phyloP scores from a whole-genome alignment of 2,797 vertebrate species.

The Artibeus lituratus region DNA sequence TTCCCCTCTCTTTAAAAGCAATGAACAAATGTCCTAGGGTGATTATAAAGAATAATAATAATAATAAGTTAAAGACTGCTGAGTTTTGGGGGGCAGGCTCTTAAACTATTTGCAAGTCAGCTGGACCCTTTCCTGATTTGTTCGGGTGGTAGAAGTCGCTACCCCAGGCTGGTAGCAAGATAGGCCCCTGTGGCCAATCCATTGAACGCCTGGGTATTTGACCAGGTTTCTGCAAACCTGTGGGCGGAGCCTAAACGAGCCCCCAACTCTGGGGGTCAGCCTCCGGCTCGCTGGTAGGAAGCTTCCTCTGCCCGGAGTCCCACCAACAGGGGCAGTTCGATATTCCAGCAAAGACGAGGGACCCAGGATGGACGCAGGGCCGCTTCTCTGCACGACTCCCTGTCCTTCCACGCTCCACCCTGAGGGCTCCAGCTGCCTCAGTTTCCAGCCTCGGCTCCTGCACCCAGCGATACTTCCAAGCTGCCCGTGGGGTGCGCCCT shows the following conservation, averaged over 20 bases:
- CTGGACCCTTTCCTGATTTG: background rate
- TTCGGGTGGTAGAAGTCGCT: background rate
- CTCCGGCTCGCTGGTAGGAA: background rate
- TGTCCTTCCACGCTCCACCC: background rate
- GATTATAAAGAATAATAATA: too few relatives aligned
- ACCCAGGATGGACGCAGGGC: too few relatives aligned
- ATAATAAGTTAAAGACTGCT: background rate
- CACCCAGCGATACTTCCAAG: background rate
- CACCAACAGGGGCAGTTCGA: background rate
- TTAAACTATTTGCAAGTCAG: background rate
- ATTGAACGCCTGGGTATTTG: accelerated
- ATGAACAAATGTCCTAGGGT: too few relatives aligned
- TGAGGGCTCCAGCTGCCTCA: background rate
- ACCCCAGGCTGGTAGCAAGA: background rate
- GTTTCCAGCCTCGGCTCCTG: background rate
- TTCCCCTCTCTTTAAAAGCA: too few relatives aligned
- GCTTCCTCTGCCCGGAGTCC: background rate
- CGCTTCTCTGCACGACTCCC: background rate
- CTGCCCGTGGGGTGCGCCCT: background rate
- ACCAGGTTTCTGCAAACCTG: background rate
- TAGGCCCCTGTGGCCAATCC: background rate
- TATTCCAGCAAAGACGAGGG: background rate
- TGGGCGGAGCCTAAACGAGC: background rate
- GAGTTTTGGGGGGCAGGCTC: background rate
- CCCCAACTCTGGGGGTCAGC: too few relatives aligned